Evolutionary conservation across 2,113 vertebrate species (phyloP), one percentile per base, ranked within the genome.

Genomic region (Chrysemys picta): DNA sequence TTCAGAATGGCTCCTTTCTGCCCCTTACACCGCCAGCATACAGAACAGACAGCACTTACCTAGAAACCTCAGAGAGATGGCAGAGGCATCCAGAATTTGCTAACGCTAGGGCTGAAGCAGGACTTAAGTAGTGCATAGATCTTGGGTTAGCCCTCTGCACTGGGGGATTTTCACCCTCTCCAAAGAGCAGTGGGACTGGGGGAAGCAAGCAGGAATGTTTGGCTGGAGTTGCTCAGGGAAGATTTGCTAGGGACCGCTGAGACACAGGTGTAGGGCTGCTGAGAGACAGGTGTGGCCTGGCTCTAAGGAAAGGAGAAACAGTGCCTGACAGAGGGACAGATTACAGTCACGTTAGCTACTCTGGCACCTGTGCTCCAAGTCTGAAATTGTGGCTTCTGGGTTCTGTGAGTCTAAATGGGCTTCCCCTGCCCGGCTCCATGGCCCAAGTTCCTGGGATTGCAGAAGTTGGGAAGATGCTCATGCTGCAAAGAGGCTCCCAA

Each of bases 41-140:
- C n/a, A 38, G 22, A 9, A 17, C 25, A 9, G 47, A 29, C 7
- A 45, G 57, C 35, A 0, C 4, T 0, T 69, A 21, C 62, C 17
- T 72, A 9, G n/a, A 72, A 72, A 72, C 65, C n/a, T 22, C 65
- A 0, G 38, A 3, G 9, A 57, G 79, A 47, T 1, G 1, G 9
- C 49, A 65, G 78, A 27, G 82, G 38, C 17, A 2, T 0, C 0
- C 50, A 49, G 82, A 10, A 0, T 5, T 59, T 0, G 79, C 79
- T 53, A 80, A 4, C 5, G 22, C 42, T 25, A 24, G n/a, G 0
- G 50, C 27, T 21, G 19, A n/a, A 72, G 35, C 19, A 72, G n/a
- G 65, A 3, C 35, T 69, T 1, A 2, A 45, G 2, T 38, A 2
- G 1, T 78, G 0, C 21, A 31, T 7, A 3, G 21, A 14, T 4